Evolutionary conservation across 2,113 vertebrate genomes (phyloP).

Genomic region (Cynopterus brachyotis): DNA sequence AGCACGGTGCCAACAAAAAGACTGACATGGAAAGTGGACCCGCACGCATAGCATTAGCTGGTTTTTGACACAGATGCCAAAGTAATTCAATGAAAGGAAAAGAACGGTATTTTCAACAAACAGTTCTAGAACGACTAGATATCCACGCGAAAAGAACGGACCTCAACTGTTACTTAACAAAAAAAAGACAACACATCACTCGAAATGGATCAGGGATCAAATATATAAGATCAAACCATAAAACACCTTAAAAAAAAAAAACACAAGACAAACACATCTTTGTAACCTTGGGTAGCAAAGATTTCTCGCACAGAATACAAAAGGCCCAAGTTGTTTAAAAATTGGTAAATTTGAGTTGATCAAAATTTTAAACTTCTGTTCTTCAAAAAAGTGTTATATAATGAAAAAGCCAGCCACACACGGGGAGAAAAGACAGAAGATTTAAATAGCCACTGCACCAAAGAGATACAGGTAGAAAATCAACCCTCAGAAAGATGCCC

Average conservation of each 20-base stretch:
- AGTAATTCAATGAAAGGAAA: not conserved
- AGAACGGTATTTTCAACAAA: not conserved
- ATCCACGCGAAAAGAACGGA: not conserved
- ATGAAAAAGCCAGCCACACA: not conserved
- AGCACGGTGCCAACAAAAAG: not conserved
- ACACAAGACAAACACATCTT: not conserved
- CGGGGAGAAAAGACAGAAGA: not conserved
- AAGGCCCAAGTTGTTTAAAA: slow-evolving; percentile 1
- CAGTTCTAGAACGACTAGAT: not conserved
- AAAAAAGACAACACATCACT: not conserved
- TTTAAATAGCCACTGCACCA: not conserved
- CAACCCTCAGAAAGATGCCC: not conserved
- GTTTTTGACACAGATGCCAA: not conserved
- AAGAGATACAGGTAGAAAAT: not conserved
- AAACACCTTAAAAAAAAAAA: not conserved
- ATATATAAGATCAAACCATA: not conserved
- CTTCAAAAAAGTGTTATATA: not conserved
- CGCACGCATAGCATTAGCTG: too few species aligned
- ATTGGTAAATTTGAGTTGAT: not conserved
- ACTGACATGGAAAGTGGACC: not conserved
- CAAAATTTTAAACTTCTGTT: not conserved
- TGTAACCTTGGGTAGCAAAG: not conserved
- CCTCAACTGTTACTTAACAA: not conserved
- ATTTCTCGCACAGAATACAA: not conserved
- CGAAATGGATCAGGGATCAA: not conserved